phyloP scores from a whole-genome alignment of 2,888 invertebrate species.

The Silvanus unidentatus region DNA sequence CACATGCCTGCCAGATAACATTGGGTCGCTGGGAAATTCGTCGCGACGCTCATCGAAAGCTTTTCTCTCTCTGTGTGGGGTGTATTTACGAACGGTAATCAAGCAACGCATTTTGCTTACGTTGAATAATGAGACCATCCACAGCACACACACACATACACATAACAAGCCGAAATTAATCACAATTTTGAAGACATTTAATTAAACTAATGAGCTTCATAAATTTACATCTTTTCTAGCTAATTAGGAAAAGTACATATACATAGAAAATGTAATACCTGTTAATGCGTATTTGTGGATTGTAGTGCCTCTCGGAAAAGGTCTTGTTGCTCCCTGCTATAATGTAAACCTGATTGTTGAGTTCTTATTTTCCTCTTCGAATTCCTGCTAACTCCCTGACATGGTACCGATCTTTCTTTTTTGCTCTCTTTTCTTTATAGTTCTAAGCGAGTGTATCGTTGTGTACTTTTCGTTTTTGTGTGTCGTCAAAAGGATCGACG shows the following conservation, averaged over 20 bases:
- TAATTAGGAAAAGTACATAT: too few relatives aligned
- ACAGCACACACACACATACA: neutral
- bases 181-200: slow-evolving; percentile 12
- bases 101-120: slow-evolving; percentile 14
- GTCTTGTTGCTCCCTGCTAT: too few relatives aligned
- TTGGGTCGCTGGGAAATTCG: slow-evolving; percentile 6
- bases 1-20: slow-evolving; percentile 18
- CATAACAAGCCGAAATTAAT: slow-evolving; percentile 16
- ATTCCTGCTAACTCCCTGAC: too few relatives aligned
- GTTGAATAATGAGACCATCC: slow-evolving; percentile 13
- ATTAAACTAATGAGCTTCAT: slow-evolving; percentile 12
- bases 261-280: too few relatives aligned
- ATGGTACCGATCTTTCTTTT: too few relatives aligned
- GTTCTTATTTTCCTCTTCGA: too few relatives aligned
- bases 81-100: slow-evolving; percentile 15
- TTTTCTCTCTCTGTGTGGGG: slow-evolving; percentile 12
- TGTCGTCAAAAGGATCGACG: neutral
- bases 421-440: too few relatives aligned
- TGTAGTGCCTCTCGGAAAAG: too few relatives aligned
- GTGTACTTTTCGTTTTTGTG: too few relatives aligned
- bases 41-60: slow-evolving; percentile 6
- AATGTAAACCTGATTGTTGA: too few relatives aligned
- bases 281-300: too few relatives aligned
- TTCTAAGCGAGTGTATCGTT: too few relatives aligned
- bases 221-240: neutral